phyloP scores from a whole-genome alignment of 2,888 invertebrate species.

The Dendrolimus houi region DNA sequence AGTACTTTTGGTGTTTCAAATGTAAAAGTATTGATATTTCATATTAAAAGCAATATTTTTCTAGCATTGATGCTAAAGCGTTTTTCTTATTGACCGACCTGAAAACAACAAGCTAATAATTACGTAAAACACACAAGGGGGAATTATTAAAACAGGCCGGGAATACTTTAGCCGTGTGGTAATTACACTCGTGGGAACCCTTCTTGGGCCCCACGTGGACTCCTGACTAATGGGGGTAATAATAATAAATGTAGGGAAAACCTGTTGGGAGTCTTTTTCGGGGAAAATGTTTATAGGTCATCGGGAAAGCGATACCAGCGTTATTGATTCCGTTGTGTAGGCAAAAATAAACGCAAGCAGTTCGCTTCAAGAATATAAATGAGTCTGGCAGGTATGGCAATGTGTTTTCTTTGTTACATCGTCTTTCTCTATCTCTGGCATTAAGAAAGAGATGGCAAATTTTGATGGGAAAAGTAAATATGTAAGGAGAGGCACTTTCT shows the following conservation, averaged over 20 bases:
- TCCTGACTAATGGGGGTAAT: conserved; percentile 31
- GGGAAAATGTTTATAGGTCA: conserved; percentile 26
- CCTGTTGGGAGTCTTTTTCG: conserved; percentile 17
- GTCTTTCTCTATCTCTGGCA: conserved; percentile 1
- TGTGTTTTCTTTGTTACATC: conserved; percentile 4
- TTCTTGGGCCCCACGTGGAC: conserved; percentile 19
- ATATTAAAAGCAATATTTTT: too few relatives aligned
- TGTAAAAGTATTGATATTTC: too few relatives aligned
- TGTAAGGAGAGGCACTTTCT: too few relatives aligned
- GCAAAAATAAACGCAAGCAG: conserved; percentile 17
- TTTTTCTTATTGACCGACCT: too few relatives aligned
- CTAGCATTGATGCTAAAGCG: too few relatives aligned
- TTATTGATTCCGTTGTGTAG: conserved; percentile 11
- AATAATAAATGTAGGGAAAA: conserved; percentile 32
- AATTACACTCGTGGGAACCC: conserved; percentile 34
- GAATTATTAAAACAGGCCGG: conserved; percentile 17
- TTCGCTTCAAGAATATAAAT: conserved; percentile 16
- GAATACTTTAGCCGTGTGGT: conserved; percentile 26
- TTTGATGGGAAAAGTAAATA: too few relatives aligned
- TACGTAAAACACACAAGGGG: conserved; percentile 4
- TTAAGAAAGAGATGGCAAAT: too few relatives aligned
- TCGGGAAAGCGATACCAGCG: conserved; percentile 3
- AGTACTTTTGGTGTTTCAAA: too few relatives aligned
- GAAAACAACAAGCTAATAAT: conserved; percentile 1
- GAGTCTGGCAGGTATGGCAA: conserved; percentile 4